Base-by-base conservation (phyloP, 53 echinoderm and acorn worm genomes). In the Crossaster papposus region DNA sequence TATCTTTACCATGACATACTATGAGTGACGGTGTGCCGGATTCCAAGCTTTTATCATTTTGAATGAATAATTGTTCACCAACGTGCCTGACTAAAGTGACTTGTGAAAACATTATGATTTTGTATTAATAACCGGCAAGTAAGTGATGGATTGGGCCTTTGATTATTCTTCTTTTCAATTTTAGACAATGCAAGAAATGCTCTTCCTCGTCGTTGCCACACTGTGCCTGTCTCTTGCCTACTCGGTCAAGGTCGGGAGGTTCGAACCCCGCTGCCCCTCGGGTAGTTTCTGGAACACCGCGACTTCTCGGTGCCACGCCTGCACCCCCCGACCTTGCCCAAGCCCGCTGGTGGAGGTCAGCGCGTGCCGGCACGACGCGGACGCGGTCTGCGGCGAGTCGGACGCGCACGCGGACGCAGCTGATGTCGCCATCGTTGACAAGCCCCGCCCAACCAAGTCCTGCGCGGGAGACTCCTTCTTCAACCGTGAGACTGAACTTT, bases 351-450 rank as follows among this genome's bases (percentile, higher is more conserved):
- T 87, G 23, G 36, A 58, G 26, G 63, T 20, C 11, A 29, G n/a
- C 23, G 22, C 58, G 24, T 87, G 87, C 87, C 64, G 44, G 62
- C 87, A 32, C 52, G 26, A 87, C 87, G 77, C 54, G 36, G 87
- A 87, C 76, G 35, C 64, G 0, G 77, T 62, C 31, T 87, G 87
- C 37, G 44, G 82, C 37, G 76, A 12, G 37, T 22, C 76, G 35
- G 58, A 58, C 44, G 44, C 44, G 44, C 44, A 58, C 50, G 51
- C 24, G 51, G 51, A 58, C 70, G 73, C 54, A 38, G 44, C 23
- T 20, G 35, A 30, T 32, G 29, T 65, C 30, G 30, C 2, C 3
- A 80, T 14, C 31, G 75, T 22, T 31, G 14, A 50, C 54, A 80
- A 11, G 54, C 54, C 44, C 44, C 44, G 80, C 0, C 10, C 31